Base-by-base conservation (phyloP, 2,797 vertebrate genomes). In the Mormyrus proboscirostris region DNA sequence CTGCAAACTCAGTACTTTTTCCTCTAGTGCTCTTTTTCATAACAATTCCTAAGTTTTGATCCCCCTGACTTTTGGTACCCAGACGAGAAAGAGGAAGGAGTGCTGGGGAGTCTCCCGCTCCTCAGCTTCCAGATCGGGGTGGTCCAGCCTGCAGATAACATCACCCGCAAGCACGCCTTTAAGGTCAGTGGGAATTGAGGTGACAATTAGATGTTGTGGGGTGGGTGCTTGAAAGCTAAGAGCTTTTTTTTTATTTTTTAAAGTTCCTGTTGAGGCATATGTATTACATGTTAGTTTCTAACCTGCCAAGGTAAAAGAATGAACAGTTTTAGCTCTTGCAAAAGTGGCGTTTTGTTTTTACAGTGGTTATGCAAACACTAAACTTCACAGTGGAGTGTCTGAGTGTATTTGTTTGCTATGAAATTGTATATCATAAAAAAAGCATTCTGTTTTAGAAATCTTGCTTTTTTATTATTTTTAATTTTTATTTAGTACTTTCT, bases 71-170 rank as follows among this genome's bases (percentile, higher is more conserved):
- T 49, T 51, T 44, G 3, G 89, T 55, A 0, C 25, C 86, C 95
- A 99, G 98, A 99, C 33, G 98, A 98, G 92, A 99, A 98, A 92
- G 98, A 99, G 93, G 98, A 99, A 91, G 95, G 93, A 4, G 93
- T 98, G 84, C 93, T 99, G 93, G 98, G 98, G 90, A 99, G 98
- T 93, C 96, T 99, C 89, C 98, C 97, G 0, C 96, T 99, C 88
- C 96, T 99, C 91, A 98, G 97, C 94, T 99, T 99, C 94, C 96
- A 94, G 14, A 96, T 99, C 25, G 94, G 96, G 0, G 95, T 93
- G 0, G 96, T 98, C 90, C 96, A 97, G 88, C 94, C 96, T 2
- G 96, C 94, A 0, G 97, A 99, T 93, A 98, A 97, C 96, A 96
- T 99, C 96, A 98, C 95, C 94, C 96, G 97, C 92, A 98, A 97